Base-by-base conservation (phyloP, 2,888 invertebrate genomes). In the Lepetodrilus schrolli region DNA sequence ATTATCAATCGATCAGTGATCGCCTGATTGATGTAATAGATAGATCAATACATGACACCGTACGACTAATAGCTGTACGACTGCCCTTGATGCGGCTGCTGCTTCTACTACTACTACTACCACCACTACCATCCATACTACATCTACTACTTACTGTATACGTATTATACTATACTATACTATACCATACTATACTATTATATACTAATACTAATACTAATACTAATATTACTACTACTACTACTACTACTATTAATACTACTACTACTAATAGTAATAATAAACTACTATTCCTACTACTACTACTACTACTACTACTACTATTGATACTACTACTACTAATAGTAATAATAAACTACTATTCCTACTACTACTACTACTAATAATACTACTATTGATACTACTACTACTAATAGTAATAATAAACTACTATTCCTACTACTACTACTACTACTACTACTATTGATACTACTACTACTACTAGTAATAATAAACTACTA, bases 1-100 rank as follows among this genome's bases (percentile, higher is more conserved):
- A 58, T 58, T 58, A 58, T 30, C 58, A 58, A 58, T 58, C 58
- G 58, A 58, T 58, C 34, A 30, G n/a, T 20, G 34, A 4, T 34
- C 30, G 58, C n/a, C 58, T 58, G 58, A 58, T 58, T 30, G 34
- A 58, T 58, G 26, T 23, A 34, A 58, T 34, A 58, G 58, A 13
- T 17, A 4, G 30, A 58, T 58, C 58, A 34, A 58, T 58, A 58
- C 30, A 17, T 34, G 58, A 17, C 58, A 43, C n/a, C 4, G 43
- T 58, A 43, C 43, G 17, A 17, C 4, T 13, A 17, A 17, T 43
- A 17, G 13, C 13, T 43, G 43, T 10, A 13, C 43, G 4, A 4
- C 8, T 1, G n/a, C 43, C 13, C 34, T 17, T 58, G 58, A 30
- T 30, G 26, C 17, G 48, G 58, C 0, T 38, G 38, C n/a, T 13